These are phyloP conservation scores for Porites lutea DNA, from an alignment of 64 coral and sea anemone genomes.

Conservation along the genomic window DNA sequence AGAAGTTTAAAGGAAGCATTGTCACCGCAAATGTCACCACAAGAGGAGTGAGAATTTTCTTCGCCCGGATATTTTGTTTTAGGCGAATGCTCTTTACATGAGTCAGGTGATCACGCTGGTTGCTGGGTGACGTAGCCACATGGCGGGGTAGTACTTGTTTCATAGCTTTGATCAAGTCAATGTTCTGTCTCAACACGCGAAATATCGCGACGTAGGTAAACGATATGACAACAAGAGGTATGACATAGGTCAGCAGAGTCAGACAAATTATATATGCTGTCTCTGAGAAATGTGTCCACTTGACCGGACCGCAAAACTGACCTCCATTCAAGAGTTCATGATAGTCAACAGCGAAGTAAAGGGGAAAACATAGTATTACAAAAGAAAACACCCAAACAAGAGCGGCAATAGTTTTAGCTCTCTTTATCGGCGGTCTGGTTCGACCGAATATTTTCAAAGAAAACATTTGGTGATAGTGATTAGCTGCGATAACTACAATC, in stretches of 20 bases:
- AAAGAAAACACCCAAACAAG: slow-evolving; percentile 52
- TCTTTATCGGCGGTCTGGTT: not conserved
- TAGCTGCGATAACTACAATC: slow-evolving; percentile 32
- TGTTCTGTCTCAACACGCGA: slow-evolving; percentile 31
- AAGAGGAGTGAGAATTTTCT: slow-evolving; percentile 67
- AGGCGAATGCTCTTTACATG: slow-evolving; percentile 38
- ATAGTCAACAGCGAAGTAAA: slow-evolving; percentile 55
- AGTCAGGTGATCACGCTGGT: not conserved
- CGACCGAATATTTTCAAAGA: not conserved
- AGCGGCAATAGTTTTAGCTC: slow-evolving; percentile 1
- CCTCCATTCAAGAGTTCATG: not conserved
- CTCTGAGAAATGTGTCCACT: not conserved
- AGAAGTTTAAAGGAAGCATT: slow-evolving; percentile 52
- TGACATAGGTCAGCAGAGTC: slow-evolving; percentile 29
- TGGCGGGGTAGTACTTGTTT: not conserved
- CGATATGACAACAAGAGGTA: slow-evolving; percentile 37
- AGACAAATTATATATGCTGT: not conserved
- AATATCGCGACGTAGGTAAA: slow-evolving; percentile 64
- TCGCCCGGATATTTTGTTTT: slow-evolving; percentile 62
- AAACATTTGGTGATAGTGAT: slow-evolving; percentile 44
- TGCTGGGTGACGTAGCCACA: not conserved
- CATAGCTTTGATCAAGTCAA: slow-evolving; percentile 33
- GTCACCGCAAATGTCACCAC: slow-evolving; percentile 57
- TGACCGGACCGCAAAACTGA: not conserved
- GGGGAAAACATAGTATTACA: slow-evolving; percentile 27